Percentiles rank a stretch among this genome's conserved stretches.
Evolutionary conservation across 2,797 vertebrate genomes (phyloP).

Genomic region (Crocodylus rhombifer): DNA sequence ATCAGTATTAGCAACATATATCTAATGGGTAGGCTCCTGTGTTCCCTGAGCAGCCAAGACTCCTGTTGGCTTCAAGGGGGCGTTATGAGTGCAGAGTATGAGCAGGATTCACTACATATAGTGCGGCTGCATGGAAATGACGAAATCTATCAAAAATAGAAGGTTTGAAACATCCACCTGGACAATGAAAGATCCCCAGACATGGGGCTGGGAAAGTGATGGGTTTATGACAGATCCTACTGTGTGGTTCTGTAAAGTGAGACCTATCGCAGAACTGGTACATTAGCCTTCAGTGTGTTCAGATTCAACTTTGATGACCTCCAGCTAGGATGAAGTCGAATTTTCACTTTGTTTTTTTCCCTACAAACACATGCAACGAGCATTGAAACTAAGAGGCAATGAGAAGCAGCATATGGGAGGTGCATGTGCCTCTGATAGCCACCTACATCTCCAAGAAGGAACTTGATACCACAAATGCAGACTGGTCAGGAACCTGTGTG

Average conservation of each 20-base stretch:
- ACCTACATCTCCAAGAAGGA: not conserved
- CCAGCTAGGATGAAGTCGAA: not conserved
- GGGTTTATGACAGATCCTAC: not conserved
- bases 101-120: fast-evolving
- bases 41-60: not conserved
- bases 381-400: not conserved
- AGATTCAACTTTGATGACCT: not conserved
- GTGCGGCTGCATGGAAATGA: not conserved
- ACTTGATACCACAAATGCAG: not conserved
- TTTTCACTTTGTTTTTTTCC: not conserved
- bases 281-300: not conserved
- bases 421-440: too few relatives aligned
- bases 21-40: not conserved
- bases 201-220: not conserved
- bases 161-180: not conserved
- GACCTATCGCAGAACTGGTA: too few relatives aligned
- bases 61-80: not conserved
- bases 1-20: not conserved
- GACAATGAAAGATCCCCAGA: not conserved
- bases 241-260: fast-evolving
- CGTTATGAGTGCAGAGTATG: fast-evolving
- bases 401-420: not conserved
- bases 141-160: not conserved
- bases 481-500: too few relatives aligned
- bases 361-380: not conserved